phyloP scores from a whole-genome alignment of 2,797 vertebrate genomes.

The Euphonia xanthogaster region DNA sequence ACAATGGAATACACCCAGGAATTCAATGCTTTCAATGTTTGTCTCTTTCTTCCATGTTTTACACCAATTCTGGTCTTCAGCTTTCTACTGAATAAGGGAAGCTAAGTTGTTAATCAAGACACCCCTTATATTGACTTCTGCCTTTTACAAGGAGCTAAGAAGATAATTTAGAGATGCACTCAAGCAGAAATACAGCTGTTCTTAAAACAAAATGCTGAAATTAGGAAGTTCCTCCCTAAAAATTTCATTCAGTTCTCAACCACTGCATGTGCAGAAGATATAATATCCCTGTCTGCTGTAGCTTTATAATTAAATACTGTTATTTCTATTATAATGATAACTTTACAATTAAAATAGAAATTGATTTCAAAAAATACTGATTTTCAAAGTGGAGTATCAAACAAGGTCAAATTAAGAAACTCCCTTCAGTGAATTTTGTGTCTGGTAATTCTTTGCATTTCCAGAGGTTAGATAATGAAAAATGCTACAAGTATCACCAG shows the following conservation, averaged over 20 bases:
- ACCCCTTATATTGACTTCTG: not conserved
- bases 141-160: not conserved
- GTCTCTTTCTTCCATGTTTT: not conserved
- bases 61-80: not conserved
- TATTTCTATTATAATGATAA: not conserved
- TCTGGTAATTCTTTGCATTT: not conserved
- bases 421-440: not conserved
- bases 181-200: not conserved
- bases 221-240: not conserved
- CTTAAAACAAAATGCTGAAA: not conserved
- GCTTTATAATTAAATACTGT: not conserved
- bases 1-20: not conserved
- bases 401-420: not conserved
- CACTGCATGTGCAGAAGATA: not conserved
- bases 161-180: not conserved
- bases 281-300: not conserved
- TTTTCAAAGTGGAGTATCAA: not conserved
- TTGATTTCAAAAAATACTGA: accelerated
- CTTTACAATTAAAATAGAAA: not conserved
- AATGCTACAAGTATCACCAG: not conserved
- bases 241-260: not conserved
- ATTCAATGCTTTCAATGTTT: not conserved
- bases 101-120: not conserved
- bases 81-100: not conserved
- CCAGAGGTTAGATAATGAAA: not conserved